These are phyloP conservation scores for Coptodon bakossiorum DNA, from an alignment of 2,113 vertebrate genomes.

Conservation along the genomic window DNA sequence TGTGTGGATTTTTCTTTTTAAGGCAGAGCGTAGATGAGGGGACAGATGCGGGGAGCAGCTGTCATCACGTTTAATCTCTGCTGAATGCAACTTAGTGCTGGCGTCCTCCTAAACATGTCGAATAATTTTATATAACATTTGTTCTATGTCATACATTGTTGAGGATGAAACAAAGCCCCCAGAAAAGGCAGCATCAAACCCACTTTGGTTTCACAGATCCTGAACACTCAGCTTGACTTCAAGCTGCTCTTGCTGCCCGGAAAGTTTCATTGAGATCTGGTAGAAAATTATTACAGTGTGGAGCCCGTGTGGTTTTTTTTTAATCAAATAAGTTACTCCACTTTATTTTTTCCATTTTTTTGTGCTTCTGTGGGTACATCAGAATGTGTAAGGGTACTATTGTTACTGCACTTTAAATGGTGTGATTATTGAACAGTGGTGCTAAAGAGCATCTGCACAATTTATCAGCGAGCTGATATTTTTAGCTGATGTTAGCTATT, in stretches of 20 bases:
- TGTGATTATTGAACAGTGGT: not conserved
- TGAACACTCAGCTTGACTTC: not conserved
- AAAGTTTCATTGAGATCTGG: not conserved
- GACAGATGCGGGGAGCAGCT: constrained; percentile 23
- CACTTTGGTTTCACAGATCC: not conserved
- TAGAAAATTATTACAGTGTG: not conserved
- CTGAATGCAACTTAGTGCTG: not conserved
- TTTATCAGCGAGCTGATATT: not conserved
- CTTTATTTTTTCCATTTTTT: not conserved
- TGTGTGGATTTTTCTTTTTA: not conserved
- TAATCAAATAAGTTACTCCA: not conserved
- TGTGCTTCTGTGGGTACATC: rapidly evolving
- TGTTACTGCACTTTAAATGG: not conserved
- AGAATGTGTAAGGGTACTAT: not conserved
- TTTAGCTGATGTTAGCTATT: not conserved
- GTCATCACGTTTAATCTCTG: not conserved
- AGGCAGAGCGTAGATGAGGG: not conserved
- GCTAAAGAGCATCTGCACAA: not conserved
- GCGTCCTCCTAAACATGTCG: not conserved
- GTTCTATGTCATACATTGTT: not conserved
- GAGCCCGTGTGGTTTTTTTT: not conserved
- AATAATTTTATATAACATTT: not conserved
- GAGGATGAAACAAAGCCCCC: not conserved
- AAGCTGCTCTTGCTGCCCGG: not conserved
- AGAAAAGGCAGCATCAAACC: not conserved